These are phyloP conservation scores for Solea solea DNA, from an alignment of 2,113 vertebrate genomes.

Conservation along the genomic window DNA sequence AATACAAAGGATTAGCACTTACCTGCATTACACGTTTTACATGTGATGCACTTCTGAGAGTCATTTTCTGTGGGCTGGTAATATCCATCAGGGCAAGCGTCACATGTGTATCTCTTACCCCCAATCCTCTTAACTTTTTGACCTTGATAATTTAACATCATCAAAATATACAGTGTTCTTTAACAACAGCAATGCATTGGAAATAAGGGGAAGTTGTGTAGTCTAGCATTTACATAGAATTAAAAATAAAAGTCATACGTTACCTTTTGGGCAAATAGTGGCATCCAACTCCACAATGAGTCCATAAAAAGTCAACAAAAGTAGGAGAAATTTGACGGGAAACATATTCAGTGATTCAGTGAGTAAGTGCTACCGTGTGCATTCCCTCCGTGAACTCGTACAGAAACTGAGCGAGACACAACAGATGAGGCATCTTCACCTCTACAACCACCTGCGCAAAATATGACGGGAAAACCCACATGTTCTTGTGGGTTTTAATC, in stretches of 20 bases:
- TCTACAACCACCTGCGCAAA: neutral
- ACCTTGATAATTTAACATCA: conserved; percentile 49
- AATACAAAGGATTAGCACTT: conserved; percentile 23
- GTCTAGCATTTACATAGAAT: neutral
- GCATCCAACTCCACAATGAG: neutral
- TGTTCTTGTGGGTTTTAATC: neutral
- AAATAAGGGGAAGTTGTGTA: neutral
- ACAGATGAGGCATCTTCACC: neutral
- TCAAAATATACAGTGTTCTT: conserved; percentile 8
- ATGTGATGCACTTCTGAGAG: neutral
- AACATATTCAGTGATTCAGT: conserved; percentile 32
- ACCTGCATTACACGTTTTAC: neutral
- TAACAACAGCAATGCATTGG: neutral
- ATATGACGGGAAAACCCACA: neutral
- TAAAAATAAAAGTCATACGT: neutral
- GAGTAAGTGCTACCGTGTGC: neutral
- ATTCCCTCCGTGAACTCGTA: neutral
- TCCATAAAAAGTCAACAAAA: conserved; percentile 30
- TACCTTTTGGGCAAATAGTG: conserved; percentile 36
- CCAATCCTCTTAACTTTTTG: accelerated
- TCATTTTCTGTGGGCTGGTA: neutral
- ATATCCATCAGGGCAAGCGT: neutral
- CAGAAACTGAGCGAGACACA: neutral
- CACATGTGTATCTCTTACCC: neutral
- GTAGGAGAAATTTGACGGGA: conserved; percentile 15